phyloP scores from a whole-genome alignment of 1,140 invertebrate species.

The Diabrotica virgifera region DNA sequence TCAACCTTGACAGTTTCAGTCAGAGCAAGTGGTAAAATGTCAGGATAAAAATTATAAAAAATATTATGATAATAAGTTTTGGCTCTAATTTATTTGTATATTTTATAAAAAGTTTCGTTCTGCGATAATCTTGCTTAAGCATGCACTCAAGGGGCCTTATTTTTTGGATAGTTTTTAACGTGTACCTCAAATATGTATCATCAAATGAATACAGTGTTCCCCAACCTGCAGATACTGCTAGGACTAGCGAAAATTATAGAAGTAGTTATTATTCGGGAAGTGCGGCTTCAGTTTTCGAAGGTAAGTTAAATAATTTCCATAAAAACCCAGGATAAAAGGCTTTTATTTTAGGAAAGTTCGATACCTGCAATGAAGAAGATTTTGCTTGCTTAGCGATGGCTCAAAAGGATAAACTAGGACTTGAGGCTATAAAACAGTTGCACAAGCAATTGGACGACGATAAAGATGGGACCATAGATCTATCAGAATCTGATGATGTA shows the following conservation, averaged over 20 bases:
- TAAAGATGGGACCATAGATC: slow-evolving; percentile 90
- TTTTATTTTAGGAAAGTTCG: slow-evolving; percentile 42
- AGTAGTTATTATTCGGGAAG: slow-evolving; percentile 20
- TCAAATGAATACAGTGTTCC: slow-evolving; percentile 12
- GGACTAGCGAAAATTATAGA: slow-evolving; percentile 21
- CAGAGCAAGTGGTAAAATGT: slow-evolving; percentile 34
- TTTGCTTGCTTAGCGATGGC: slow-evolving; percentile 68
- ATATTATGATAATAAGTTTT: slow-evolving; percentile 35
- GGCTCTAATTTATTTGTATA: slow-evolving; percentile 19
- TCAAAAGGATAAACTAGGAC: slow-evolving; percentile 74
- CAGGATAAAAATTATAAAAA: slow-evolving; percentile 34
- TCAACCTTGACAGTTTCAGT: slow-evolving; percentile 10
- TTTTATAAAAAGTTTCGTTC: slow-evolving; percentile 19
- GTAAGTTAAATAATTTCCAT: slow-evolving; percentile 15
- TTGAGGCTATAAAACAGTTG: slow-evolving; percentile 83
- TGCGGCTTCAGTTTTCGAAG: slow-evolving; percentile 14
- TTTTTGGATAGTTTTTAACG: slow-evolving; percentile 38
- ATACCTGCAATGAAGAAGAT: slow-evolving; percentile 61
- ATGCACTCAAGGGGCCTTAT: slow-evolving; percentile 33
- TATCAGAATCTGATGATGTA: slow-evolving; percentile 93
- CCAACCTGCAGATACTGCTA: slow-evolving; percentile 6
- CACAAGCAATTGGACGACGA: slow-evolving; percentile 92
- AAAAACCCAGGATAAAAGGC: slow-evolving; percentile 6
- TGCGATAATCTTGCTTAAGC: slow-evolving; percentile 9
- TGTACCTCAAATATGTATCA: slow-evolving; percentile 20